Percentiles rank a stretch among this genome's conserved stretches.
phyloP scores from a whole-genome alignment of 2,888 invertebrate species.

The Vesta saturnalis region DNA sequence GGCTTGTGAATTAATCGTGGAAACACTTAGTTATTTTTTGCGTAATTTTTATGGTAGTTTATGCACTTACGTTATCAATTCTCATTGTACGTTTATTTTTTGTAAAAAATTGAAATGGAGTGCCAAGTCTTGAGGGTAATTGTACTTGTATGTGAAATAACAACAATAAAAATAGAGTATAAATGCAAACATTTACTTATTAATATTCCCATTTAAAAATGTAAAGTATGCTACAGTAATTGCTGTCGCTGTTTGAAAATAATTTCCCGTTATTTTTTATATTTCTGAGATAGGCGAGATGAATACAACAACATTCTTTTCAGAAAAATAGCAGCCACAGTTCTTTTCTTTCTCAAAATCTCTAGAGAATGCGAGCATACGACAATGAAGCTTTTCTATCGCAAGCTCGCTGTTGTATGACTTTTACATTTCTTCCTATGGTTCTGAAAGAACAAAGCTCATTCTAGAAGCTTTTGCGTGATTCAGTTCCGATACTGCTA shows the following conservation, averaged over 20 bases:
- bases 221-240: constrained; percentile 17
- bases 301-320: constrained; percentile 54
- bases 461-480: constrained; percentile 59
- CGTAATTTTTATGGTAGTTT: no score
- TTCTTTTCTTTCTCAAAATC: constrained; percentile 56
- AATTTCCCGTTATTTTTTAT: constrained; percentile 36
- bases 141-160: no score
- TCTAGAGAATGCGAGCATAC: constrained; percentile 56
- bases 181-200: neutral
- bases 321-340: constrained; percentile 61
- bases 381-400: constrained; percentile 58
- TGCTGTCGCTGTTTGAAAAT: constrained; percentile 23
- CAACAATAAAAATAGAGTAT: neutral
- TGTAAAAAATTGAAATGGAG: no score
- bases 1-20: no score
- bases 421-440: constrained; percentile 61
- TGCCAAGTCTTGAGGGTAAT: no score
- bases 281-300: constrained; percentile 35
- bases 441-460: constrained; percentile 59
- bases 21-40: no score
- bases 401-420: constrained; percentile 60
- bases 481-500: constrained; percentile 59
- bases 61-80: no score
- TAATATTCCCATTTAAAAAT: constrained; percentile 2
- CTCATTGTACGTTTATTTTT: no score